Evolutionary conservation across 2,113 vertebrate species (phyloP), one percentile per base, ranked within the genome.

Genomic region (Nothobranchius kuhntae): DNA sequence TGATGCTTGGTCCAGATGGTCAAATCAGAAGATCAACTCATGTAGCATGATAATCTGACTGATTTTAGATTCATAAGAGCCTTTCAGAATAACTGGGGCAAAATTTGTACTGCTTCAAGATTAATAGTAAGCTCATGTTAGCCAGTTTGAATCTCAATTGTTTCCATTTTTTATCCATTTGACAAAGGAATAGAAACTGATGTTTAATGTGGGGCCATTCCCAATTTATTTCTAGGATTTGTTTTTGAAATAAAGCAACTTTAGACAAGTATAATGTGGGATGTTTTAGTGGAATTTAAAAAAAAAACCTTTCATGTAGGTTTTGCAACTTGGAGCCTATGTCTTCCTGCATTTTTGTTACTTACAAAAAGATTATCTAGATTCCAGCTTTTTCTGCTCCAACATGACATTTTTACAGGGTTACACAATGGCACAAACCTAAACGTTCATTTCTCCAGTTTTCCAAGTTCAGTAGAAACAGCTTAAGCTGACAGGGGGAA

Each of bases 1-100:
- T 9, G 9, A 66, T 86, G 61, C 66, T 52, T 24, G 51, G 64
- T 73, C 61, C 90, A 89, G 80, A 89, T 89, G 85, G 86, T 47
- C 54, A 51, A 55, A 79, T 30, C n/a, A 63, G 74, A 89, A 63
- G 74, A 89, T 86, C 62, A 78, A 75, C 85, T 77, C 59, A 85
- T 83, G 62, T 38, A 62, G 69, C 67, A 53, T 75, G 81, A 69
- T 80, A 61, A 86, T 84, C 59, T 72, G 70, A 53, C 62, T 7
- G 38, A 71, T 61, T 77, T 78, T 9, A 58, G 51, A 15, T n/a
- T 45, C 44, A 14, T 26, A 68, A 61, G 51, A 71, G 65, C 42
- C 46, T 11, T 48, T 56, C 38, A 40, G 6, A 67, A 74, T 83
- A 81, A 80, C 65, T 8, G 2, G 58, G 36, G n/a, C 59, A 68